Percentiles rank a stretch among this genome's conserved stretches.
Conservation (phyloP, 1,140 invertebrate species). For the Apis cerana region DNA sequence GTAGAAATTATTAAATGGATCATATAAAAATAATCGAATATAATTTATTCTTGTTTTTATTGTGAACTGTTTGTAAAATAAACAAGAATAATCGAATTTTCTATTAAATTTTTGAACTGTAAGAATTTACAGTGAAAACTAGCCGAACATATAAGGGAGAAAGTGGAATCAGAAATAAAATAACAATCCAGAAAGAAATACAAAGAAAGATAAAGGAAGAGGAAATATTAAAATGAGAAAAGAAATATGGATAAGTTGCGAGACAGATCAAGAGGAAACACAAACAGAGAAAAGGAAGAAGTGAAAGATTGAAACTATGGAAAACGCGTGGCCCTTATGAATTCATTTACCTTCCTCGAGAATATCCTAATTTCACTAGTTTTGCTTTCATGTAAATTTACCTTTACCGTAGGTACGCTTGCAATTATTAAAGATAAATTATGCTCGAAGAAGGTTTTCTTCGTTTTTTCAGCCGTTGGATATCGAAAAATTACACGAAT, state of each 20-base stretch:
- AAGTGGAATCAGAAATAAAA: not conserved
- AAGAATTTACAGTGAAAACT: not conserved
- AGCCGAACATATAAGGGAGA: not conserved
- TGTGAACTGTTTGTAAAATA: too few relatives aligned
- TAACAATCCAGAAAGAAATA: too few relatives aligned
- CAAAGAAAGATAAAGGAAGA: too few relatives aligned
- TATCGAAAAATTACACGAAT: conserved; percentile 14
- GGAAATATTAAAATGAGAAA: not conserved
- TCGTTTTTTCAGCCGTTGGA: conserved; percentile 21
- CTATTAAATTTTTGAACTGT: not conserved
- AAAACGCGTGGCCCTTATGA: not conserved
- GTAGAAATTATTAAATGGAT: too few relatives aligned
- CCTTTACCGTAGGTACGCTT: not conserved
- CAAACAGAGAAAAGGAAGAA: not conserved
- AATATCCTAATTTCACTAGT: conserved; percentile 13
- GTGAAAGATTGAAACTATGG: not conserved
- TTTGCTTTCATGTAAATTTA: conserved; percentile 15
- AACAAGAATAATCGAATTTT: not conserved
- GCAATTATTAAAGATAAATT: conserved; percentile 39
- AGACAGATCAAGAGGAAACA: not conserved
- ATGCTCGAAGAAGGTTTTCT: not conserved
- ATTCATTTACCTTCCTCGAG: conserved; percentile 5
- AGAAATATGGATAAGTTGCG: not conserved
- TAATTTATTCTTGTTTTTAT: too few relatives aligned
- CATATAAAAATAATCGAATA: too few relatives aligned